A percentile compares a stretch with the other conserved stretches of the same genome.
Conservation (phyloP, 2,113 vertebrate species). For the Sclerurus mexicanus region DNA sequence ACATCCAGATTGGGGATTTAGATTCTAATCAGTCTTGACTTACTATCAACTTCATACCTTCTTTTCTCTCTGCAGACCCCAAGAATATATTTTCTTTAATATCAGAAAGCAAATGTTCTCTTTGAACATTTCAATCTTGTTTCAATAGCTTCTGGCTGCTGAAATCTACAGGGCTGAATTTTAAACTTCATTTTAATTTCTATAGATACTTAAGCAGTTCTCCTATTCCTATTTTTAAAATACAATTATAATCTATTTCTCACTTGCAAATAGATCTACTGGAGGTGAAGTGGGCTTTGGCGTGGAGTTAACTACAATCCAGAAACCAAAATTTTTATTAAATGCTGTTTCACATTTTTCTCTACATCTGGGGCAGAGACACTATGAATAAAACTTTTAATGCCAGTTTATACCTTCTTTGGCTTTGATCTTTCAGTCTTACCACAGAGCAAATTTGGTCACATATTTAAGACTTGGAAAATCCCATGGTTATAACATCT, state of each 20-base stretch:
- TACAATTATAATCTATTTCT: not conserved
- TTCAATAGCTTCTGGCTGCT: not conserved
- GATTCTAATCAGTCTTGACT: not conserved
- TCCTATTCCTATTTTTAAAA: not conserved
- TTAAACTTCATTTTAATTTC: not conserved
- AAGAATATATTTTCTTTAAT: not conserved
- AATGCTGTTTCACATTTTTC: not conserved
- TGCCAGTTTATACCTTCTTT: not conserved
- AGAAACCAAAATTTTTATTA: not conserved
- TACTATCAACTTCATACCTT: not conserved
- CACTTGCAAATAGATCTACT: not conserved
- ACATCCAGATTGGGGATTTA: not conserved
- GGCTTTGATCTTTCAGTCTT: constrained; percentile 18
- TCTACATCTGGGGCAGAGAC: not conserved
- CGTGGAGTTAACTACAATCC: not conserved
- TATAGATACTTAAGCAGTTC: not conserved
- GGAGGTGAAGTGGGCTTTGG: not conserved
- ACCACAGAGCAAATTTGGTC: not conserved
- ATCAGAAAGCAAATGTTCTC: not conserved
- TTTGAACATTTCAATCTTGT: not conserved
- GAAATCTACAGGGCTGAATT: not conserved
- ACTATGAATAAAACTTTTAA: not conserved
- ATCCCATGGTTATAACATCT: constrained; percentile 1
- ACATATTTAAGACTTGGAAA: constrained; percentile 39
- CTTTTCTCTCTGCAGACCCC: not conserved